These are phyloP conservation scores for Copidosoma floridanum DNA, from an alignment of 1,140 invertebrate genomes.

Conservation along the genomic window DNA sequence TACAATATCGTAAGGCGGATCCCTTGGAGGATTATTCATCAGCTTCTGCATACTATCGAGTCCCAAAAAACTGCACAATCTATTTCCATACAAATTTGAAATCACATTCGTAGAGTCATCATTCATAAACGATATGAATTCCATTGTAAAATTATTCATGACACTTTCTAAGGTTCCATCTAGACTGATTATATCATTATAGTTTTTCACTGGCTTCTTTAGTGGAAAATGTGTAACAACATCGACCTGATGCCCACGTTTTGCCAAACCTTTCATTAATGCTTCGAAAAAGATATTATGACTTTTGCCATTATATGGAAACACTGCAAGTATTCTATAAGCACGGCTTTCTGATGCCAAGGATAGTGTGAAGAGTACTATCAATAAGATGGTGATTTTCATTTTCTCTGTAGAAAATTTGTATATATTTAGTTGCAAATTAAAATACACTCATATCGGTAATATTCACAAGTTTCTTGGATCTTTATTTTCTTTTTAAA, in stretches of 20 bases:
- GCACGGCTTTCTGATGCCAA: too few relatives aligned
- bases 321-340: slow-evolving; percentile 50
- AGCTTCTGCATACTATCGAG: slow-evolving; percentile 28
- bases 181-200: slow-evolving; percentile 36
- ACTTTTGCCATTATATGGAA: slow-evolving; percentile 51
- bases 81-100: slow-evolving; percentile 11
- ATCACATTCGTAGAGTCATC: background rate
- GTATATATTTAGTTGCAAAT: too few relatives aligned
- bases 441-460: too few relatives aligned
- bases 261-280: slow-evolving; percentile 49
- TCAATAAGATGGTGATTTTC: too few relatives aligned
- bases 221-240: slow-evolving; percentile 37
- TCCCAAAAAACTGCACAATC: slow-evolving; percentile 26
- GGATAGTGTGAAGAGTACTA: too few relatives aligned
- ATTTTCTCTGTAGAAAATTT: too few relatives aligned
- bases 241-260: slow-evolving; percentile 54
- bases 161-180: slow-evolving; percentile 5
- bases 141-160: background rate
- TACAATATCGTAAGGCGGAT: slow-evolving; percentile 31
- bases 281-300: slow-evolving; percentile 53
- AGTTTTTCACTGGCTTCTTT: slow-evolving; percentile 42
- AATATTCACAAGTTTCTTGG: too few relatives aligned
- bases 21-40: slow-evolving; percentile 29
- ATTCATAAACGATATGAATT: slow-evolving; percentile 19
- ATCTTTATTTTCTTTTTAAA: too few relatives aligned